Evolutionary conservation across 2,888 invertebrate genomes (phyloP).

Genomic region (Coenonympha glycerion): DNA sequence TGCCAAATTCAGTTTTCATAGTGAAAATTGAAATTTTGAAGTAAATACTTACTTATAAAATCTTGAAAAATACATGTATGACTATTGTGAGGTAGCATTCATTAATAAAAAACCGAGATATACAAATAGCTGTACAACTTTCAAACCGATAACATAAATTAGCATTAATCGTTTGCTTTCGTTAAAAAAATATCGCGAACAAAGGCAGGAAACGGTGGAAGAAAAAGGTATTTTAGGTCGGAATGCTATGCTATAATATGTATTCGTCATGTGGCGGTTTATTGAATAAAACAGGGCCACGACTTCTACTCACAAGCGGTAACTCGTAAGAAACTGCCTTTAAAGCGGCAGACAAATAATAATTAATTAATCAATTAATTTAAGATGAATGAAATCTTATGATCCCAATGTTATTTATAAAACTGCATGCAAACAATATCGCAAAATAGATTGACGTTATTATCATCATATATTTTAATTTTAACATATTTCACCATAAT

Average conservation of each 20-base stretch:
- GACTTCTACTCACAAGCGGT: neutral
- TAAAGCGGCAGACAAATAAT: neutral
- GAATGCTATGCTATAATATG: no score
- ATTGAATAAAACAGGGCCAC: conserved; percentile 10
- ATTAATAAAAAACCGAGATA: conserved; percentile 10
- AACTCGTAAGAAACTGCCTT: neutral
- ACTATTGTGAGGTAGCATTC: neutral
- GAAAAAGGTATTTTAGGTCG: conserved; percentile 32
- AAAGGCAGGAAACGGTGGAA: conserved; percentile 34
- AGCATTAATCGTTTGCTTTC: conserved; percentile 23
- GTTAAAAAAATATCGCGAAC: conserved; percentile 29
- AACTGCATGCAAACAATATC: no score
- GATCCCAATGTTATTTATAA: no score
- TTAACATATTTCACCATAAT: no score
- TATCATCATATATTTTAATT: no score
- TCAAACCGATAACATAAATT: conserved; percentile 17
- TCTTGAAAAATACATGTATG: no score
- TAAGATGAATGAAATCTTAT: no score
- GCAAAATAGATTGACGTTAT: no score
- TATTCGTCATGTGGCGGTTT: conserved; percentile 25
- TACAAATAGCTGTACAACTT: conserved; percentile 7
- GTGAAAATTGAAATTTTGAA: no score
- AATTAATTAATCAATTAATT: no score
- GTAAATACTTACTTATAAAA: no score
- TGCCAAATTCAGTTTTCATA: no score